Base-by-base conservation (phyloP, 2,797 vertebrate species). In the Silurus aristotelis region DNA sequence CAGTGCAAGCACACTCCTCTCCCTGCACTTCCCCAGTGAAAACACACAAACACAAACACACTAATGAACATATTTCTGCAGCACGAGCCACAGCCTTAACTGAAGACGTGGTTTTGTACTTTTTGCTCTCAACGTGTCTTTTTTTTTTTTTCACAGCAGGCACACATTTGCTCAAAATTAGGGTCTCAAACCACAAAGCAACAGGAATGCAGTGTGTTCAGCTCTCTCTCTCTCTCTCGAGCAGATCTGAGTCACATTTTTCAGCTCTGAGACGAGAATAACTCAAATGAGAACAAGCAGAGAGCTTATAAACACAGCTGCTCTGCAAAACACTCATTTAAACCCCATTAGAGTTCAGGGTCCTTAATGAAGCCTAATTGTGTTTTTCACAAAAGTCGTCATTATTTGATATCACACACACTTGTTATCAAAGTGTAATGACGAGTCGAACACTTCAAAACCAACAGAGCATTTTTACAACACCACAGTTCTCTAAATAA, bases 161-260 rank as follows among this genome's bases (percentile, higher is more conserved):
- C 67, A 85, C 82, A 87, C 13, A 58, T 78, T 84, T 83, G 70
- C 83, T 81, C 46, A 82, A 80, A 76, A 89, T 85, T 80, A 43
- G 75, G 76, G 80, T 63, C 77, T 88, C 71, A 87, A 88, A 87
- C 86, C 87, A 88, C 86, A 85, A 48, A 80, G 63, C 14, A 43
- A 17, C 38, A 87, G 78, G 71, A 82, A 82, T 70, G 67, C 84
- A 76, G 75, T 6, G 25, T 84, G 63, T 78, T 64, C 76, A 72
- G 76, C 52, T 48, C 22, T n/a, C 27, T 15, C 61, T 5, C 22
- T n/a, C 55, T 56, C 55, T 56, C 55, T 61, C 10, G 1, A 13
- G 22, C 55, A 70, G 76, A 56, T 60, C 12, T 0, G 22, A 78
- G 75, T 52, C 63, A 67, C 27, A 60, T 38, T 70, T 83, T 63